Evolutionary conservation across 1,140 invertebrate species (phyloP), one percentile per base, ranked within the genome.

Genomic region (Eciton burchellii): DNA sequence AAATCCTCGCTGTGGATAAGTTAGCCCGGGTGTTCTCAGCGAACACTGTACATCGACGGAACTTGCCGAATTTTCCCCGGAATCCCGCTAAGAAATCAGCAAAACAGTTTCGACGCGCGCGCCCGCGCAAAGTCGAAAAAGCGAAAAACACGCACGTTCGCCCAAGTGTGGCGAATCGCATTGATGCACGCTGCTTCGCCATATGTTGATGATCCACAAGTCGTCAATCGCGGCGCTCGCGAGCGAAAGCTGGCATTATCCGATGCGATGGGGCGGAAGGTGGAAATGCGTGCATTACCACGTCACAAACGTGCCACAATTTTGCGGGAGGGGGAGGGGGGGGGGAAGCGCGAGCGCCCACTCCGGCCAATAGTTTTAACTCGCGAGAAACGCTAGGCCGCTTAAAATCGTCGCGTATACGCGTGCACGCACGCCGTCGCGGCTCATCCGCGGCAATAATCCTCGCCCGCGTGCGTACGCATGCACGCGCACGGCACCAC

Each of bases 301-400:
- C n/a, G 56, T 68, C 57, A 26, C 68, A 63, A 87, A 74, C 85
- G 70, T 81, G 77, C 68, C 77, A 57, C 74, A 81, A 81, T 73
- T 81, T 81, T 43, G 26, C 45, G 9, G 29, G 49, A 43, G 24
- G n/a, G 1, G 8, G 24, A n/a, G n/a, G n/a, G n/a, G 54, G 43
- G 2, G 14, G 16, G 6, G 12, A 3, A 1, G 16, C 26, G 29
- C 35, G 45, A n/a, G 41, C 82, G 81, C 57, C 49, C 82, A 47
- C 60, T 41, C 62, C 45, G 79, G 54, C 73, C 60, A 74, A 82
- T 66, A 70, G 56, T 81, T 79, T 52, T 70, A 70, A 83, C 45
- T 49, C 57, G 65, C 66, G 52, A 79, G 73, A 84, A 82, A 84
- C 56, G 57, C 70, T 84, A 84, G 83, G 79, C 77, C 68, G 83